A percentile compares a stretch with the other conserved stretches of the same genome.
phyloP scores from a whole-genome alignment of 2,888 invertebrate species.

The Spodoptera littoralis region DNA sequence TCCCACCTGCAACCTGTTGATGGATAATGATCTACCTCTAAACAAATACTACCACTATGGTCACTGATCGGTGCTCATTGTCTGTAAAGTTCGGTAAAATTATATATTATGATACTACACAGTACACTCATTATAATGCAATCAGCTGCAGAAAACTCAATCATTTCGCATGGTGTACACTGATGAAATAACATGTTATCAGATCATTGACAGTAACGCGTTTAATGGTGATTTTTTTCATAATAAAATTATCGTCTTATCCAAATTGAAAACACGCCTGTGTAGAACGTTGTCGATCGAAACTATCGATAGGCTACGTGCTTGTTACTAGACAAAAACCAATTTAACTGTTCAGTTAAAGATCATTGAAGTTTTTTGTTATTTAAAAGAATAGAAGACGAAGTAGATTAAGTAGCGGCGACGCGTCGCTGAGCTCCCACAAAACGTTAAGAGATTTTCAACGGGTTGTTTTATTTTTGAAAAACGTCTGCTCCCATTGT shows the following conservation, averaged over 20 bases:
- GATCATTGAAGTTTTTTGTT: conserved; percentile 81
- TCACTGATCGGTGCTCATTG: conserved; percentile 66
- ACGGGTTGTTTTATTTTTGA: conserved; percentile 83
- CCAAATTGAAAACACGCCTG: conserved; percentile 66
- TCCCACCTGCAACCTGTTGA: conserved; percentile 87
- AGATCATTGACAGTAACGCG: conserved; percentile 51
- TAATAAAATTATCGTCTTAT: conserved; percentile 61
- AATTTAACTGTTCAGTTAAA: conserved; percentile 80
- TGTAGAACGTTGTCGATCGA: conserved; percentile 68
- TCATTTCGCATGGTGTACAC: conserved; percentile 34
- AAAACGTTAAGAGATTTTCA: conserved; percentile 84
- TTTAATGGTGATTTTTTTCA: conserved; percentile 44
- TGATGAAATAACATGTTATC: conserved; percentile 47
- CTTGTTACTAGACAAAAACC: conserved; percentile 77
- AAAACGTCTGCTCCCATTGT: conserved; percentile 76
- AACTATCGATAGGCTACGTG: conserved; percentile 66
- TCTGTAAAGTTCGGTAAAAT: conserved; percentile 61
- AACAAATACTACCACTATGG: conserved; percentile 81
- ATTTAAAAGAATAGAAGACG: conserved; percentile 71
- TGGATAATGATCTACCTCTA: conserved; percentile 85
- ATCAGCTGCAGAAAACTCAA: conserved; percentile 34
- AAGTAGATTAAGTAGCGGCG: conserved; percentile 74
- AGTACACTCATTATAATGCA: conserved; percentile 18
- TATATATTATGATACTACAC: neutral
- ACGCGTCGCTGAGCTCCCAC: conserved; percentile 78